Evolutionary conservation across 2,113 vertebrate genomes (phyloP).

Genomic region (Cathartes aura): DNA sequence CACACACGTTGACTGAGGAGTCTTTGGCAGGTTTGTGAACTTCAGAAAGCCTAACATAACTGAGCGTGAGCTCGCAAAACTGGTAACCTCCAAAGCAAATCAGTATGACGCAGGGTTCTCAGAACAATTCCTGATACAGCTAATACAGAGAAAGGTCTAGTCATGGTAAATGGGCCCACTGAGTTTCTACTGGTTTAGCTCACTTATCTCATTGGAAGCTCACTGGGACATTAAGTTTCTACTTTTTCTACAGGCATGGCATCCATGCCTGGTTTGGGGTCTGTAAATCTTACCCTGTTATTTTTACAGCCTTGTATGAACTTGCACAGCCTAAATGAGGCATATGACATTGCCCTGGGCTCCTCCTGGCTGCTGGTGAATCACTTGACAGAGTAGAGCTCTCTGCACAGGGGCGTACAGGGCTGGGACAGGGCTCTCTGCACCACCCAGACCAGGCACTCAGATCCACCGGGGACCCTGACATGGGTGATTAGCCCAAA

Average conservation of each 20-base stretch:
- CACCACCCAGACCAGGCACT: background rate
- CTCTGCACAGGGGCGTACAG: background rate
- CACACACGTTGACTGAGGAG: background rate
- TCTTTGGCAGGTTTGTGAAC: background rate
- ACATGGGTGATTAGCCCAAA: background rate
- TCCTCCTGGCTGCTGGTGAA: background rate
- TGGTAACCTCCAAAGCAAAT: background rate
- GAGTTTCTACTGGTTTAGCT: background rate
- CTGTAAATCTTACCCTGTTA: background rate
- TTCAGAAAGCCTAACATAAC: background rate
- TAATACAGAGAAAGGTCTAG: background rate
- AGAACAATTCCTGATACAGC: background rate
- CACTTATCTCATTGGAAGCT: background rate
- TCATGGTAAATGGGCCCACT: background rate
- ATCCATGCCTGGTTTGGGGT: background rate
- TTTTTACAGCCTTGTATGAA: background rate
- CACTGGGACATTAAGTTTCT: background rate
- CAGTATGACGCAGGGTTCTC: background rate
- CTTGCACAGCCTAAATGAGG: background rate
- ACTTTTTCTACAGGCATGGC: background rate
- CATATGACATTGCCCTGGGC: background rate
- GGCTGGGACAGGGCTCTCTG: background rate
- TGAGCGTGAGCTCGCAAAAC: background rate
- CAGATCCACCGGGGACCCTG: background rate
- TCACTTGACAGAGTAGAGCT: background rate